Evolutionary conservation across 2,888 invertebrate genomes (phyloP).

Genomic region (Nomada fucata): DNA sequence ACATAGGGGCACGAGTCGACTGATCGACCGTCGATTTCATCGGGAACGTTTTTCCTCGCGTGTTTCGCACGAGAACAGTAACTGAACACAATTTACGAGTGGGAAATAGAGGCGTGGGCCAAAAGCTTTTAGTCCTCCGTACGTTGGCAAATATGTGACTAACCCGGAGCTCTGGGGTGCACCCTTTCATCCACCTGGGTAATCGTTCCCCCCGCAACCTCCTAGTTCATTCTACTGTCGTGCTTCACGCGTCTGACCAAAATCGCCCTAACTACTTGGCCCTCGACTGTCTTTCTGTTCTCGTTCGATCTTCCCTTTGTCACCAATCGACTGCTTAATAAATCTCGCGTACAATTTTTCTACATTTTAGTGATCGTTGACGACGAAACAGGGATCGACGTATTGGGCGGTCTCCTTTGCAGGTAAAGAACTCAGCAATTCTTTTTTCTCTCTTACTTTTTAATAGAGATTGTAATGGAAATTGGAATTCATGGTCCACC

Average conservation of each 20-base stretch:
- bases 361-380: too few relatives aligned
- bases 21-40: neutral
- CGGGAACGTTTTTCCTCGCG: slow-evolving; percentile 14
- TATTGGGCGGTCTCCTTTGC: too few relatives aligned
- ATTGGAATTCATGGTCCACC: too few relatives aligned
- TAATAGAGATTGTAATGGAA: too few relatives aligned
- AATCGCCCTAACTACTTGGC: slow-evolving; percentile 25
- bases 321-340: neutral
- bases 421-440: too few relatives aligned
- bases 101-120: slow-evolving; percentile 75
- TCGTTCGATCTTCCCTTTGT: neutral
- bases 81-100: slow-evolving; percentile 75
- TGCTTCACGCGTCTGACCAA: slow-evolving; percentile 16
- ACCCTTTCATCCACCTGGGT: slow-evolving; percentile 75
- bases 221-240: neutral
- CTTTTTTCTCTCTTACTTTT: too few relatives aligned
- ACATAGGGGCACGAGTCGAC: too few relatives aligned
- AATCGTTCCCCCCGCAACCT: slow-evolving; percentile 65
- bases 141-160: slow-evolving; percentile 80
- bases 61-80: slow-evolving; percentile 70
- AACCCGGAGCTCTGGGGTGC: slow-evolving; percentile 72
- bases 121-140: slow-evolving; percentile 79
- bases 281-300: neutral
- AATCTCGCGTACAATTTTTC: neutral
- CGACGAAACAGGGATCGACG: too few relatives aligned